Conservation (phyloP, 2,113 vertebrate species). For the Engraulis encrasicolus region DNA sequence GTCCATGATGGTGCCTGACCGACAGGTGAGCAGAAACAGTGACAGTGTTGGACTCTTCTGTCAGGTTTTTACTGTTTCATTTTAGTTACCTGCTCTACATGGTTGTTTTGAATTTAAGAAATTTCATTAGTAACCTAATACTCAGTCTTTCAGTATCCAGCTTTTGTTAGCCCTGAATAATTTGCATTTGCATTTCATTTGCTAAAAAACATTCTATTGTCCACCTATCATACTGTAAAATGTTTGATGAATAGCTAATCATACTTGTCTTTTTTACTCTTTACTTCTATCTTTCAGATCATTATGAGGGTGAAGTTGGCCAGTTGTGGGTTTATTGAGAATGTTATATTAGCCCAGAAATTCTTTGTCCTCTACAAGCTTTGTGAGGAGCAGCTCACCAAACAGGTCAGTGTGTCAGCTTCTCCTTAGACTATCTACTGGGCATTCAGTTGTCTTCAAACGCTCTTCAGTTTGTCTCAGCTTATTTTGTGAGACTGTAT, state of each 20-base stretch:
- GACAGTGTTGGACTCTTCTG: background rate
- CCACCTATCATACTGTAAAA: background rate
- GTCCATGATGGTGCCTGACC: slow-evolving; percentile 91
- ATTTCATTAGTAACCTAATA: background rate
- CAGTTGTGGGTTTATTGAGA: slow-evolving; percentile 88
- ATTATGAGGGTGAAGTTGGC: slow-evolving; percentile 91
- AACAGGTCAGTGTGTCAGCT: slow-evolving; percentile 75
- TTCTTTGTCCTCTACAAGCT: slow-evolving; percentile 90
- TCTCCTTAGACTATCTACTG: background rate
- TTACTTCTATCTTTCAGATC: slow-evolving; percentile 73
- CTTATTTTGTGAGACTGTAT: background rate
- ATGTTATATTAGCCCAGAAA: slow-evolving; percentile 82
- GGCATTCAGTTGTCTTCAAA: background rate
- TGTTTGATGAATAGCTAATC: background rate
- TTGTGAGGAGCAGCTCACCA: slow-evolving; percentile 90
- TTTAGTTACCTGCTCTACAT: too few relatives aligned
- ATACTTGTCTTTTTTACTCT: background rate
- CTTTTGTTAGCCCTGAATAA: background rate
- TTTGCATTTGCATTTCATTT: too few relatives aligned
- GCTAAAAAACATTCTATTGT: background rate
- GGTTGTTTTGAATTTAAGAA: too few relatives aligned
- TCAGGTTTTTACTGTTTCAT: too few relatives aligned
- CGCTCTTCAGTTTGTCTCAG: background rate
- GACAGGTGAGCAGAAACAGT: slow-evolving; percentile 71
- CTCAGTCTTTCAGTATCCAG: too few relatives aligned